These are phyloP conservation scores for Netelia inedita DNA, from an alignment of 2,888 invertebrate genomes.

Conservation along the genomic window DNA sequence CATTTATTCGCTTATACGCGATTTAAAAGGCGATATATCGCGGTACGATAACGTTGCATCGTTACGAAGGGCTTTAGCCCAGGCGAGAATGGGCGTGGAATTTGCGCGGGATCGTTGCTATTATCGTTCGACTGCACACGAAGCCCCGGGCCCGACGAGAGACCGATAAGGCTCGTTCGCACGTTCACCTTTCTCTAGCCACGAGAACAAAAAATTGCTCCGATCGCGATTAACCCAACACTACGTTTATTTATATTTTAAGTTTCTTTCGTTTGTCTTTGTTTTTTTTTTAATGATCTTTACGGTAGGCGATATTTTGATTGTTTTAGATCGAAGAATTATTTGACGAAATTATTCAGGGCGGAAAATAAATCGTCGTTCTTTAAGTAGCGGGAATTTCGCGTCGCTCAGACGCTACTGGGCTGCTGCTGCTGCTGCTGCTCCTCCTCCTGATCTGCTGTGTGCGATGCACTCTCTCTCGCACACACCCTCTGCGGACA, in stretches of 20 bases:
- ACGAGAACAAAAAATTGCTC: neutral
- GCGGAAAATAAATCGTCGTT: neutral
- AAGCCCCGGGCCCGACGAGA: constrained; percentile 60
- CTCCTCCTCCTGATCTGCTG: neutral
- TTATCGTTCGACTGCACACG: constrained; percentile 70
- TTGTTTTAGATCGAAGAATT: neutral
- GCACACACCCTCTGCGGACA: constrained; percentile 39
- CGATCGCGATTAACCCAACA: neutral
- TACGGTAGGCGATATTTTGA: neutral
- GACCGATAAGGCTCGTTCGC: constrained; percentile 64
- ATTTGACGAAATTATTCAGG: neutral
- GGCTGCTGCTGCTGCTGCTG: constrained; percentile 14
- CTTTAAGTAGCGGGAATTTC: constrained; percentile 7
- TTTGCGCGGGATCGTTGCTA: constrained; percentile 70
- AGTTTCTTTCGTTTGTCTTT: neutral
- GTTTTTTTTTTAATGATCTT: neutral
- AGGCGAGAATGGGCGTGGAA: constrained; percentile 70
- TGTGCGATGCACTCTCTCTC: constrained; percentile 36
- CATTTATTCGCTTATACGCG: neutral
- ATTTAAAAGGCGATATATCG: constrained; percentile 38
- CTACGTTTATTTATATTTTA: neutral
- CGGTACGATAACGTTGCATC: constrained; percentile 58
- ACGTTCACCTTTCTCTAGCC: constrained; percentile 31
- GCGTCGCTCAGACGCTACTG: constrained; percentile 30
- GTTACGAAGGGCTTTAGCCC: constrained; percentile 65